A percentile compares a stretch with the other conserved stretches of the same genome.
phyloP scores from a whole-genome alignment of 2,888 invertebrate species.

The Bombylius discolor region DNA sequence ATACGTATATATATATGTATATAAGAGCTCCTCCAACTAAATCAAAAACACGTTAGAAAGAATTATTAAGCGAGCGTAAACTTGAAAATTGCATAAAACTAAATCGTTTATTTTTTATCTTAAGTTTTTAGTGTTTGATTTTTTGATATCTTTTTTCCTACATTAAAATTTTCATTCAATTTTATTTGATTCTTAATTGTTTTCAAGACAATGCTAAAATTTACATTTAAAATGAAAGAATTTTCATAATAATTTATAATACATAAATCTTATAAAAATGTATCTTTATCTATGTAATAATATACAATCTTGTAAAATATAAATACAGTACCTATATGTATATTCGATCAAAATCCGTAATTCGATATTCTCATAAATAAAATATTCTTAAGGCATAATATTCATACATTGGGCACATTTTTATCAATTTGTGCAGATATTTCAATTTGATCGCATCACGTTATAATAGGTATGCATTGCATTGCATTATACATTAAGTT shows the following conservation, averaged over 20 bases:
- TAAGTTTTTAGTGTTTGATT: not conserved
- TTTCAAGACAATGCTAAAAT: not conserved
- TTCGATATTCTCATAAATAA: not conserved
- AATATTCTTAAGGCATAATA: not conserved
- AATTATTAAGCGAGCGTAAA: conserved; percentile 1
- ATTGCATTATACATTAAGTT: not conserved
- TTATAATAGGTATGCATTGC: not conserved
- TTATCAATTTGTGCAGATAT: conserved; percentile 6
- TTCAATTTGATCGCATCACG: conserved; percentile 3
- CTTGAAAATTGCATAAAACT: conserved; percentile 5
- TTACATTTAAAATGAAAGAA: too few relatives aligned
- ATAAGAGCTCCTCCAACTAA: too few relatives aligned
- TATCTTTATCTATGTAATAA: too few relatives aligned
- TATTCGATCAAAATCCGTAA: not conserved
- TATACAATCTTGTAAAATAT: not conserved
- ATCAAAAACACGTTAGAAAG: too few relatives aligned
- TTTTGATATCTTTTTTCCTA: not conserved
- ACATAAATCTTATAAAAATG: too few relatives aligned
- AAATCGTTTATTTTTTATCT: conserved; percentile 3
- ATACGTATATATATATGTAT: too few relatives aligned
- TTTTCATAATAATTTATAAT: too few relatives aligned
- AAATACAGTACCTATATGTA: too few relatives aligned
- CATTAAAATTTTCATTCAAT: too few relatives aligned
- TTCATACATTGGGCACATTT: not conserved
- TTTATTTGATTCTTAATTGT: not conserved